These are phyloP conservation scores for Erythrocebus patas DNA, from an alignment of 2,113 vertebrate species.

Conservation along the genomic window DNA sequence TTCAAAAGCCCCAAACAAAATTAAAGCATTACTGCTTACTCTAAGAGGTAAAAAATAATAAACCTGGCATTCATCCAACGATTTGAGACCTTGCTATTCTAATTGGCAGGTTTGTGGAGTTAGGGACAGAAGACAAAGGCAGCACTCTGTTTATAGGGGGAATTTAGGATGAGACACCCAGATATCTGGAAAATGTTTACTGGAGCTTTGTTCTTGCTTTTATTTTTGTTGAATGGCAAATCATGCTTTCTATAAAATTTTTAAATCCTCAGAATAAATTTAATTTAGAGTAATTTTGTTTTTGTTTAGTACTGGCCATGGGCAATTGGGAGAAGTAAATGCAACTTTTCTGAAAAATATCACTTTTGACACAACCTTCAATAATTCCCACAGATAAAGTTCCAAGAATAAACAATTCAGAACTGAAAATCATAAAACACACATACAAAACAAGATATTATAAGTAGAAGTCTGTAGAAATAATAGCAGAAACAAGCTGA, in stretches of 20 bases:
- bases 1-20: neutral
- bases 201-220: neutral
- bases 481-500: neutral
- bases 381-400: neutral
- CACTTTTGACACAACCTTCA: neutral
- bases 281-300: neutral
- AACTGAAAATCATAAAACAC: neutral
- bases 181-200: neutral
- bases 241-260: neutral
- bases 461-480: neutral
- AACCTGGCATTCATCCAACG: neutral
- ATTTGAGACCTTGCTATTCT: neutral
- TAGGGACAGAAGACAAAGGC: neutral
- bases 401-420: neutral
- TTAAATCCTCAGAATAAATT: neutral
- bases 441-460: neutral
- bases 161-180: neutral
- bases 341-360: neutral
- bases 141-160: neutral
- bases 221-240: neutral
- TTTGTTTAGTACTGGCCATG: neutral
- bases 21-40: neutral
- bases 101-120: neutral
- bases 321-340: neutral
- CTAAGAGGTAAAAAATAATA: neutral